A percentile compares a stretch with the other conserved stretches of the same genome.
These are phyloP conservation scores for Congeria kusceri DNA, from an alignment of 2,888 invertebrate species.

Conservation along the genomic window DNA sequence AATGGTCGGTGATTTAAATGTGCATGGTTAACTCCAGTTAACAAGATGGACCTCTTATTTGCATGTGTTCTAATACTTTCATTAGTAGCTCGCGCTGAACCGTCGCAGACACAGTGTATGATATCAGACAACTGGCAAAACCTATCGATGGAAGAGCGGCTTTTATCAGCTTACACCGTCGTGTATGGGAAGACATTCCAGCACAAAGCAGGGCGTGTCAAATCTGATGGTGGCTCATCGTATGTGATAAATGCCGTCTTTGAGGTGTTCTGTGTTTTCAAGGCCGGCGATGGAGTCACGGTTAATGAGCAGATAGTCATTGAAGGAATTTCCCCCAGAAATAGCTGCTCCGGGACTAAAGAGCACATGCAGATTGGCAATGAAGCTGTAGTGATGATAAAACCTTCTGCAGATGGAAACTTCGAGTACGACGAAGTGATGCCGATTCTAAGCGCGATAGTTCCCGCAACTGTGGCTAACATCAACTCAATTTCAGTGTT, in stretches of 20 bases:
- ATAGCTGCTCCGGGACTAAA: constrained; percentile 54
- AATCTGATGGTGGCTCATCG: background rate
- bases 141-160: constrained; percentile 33
- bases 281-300: constrained; percentile 14
- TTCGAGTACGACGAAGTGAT: constrained; percentile 56
- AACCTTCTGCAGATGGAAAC: constrained; percentile 33
- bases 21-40: background rate
- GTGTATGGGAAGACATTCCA: constrained; percentile 58
- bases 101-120: no score
- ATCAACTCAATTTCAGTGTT: constrained; percentile 37
- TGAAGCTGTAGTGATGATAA: constrained; percentile 50
- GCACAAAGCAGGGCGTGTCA: constrained; percentile 25
- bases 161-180: constrained; percentile 34
- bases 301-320: constrained; percentile 41
- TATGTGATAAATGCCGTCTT: constrained; percentile 53
- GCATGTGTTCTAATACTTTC: no score
- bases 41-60: no score
- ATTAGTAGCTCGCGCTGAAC: no score
- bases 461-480: constrained; percentile 40
- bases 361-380: constrained; percentile 50
- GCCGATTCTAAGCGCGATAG: constrained; percentile 50
- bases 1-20: background rate
- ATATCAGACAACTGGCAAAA: constrained; percentile 35
- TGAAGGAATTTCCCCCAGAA: constrained; percentile 46
- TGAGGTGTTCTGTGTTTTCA: constrained; percentile 52